Conservation (phyloP, 2,797 vertebrate genomes). For the Gymnocypris eckloni region DNA sequence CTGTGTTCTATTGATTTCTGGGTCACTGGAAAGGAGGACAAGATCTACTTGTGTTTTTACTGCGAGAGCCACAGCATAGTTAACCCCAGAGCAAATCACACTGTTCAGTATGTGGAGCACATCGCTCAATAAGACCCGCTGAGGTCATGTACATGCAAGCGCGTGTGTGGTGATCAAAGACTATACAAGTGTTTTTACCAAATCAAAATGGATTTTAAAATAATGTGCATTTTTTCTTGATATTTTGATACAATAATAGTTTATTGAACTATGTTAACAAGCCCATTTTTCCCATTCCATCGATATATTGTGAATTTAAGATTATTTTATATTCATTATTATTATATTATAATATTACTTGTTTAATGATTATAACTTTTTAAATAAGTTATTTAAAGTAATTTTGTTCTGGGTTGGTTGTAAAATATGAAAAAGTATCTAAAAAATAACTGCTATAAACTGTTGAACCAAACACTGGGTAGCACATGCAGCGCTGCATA, state of each 20-base stretch:
- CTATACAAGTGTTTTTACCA: background rate
- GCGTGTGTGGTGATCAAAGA: background rate
- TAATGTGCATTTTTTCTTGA: background rate
- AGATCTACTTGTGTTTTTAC: conserved; percentile 55
- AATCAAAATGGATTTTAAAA: conserved; percentile 7
- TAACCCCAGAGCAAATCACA: conserved; percentile 50
- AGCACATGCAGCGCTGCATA: background rate
- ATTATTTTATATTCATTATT: background rate
- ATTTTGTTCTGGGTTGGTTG: background rate
- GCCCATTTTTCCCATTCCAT: background rate
- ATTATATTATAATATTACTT: background rate
- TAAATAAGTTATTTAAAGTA: background rate
- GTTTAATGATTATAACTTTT: background rate
- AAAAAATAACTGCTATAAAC: background rate
- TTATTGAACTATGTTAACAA: background rate
- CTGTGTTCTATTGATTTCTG: conserved; percentile 57
- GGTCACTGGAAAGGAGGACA: conserved; percentile 52
- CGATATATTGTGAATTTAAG: background rate
- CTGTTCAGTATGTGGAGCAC: conserved; percentile 9
- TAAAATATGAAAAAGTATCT: background rate
- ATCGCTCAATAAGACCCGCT: conserved; percentile 17
- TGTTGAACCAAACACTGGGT: background rate
- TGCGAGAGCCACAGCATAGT: conserved; percentile 35
- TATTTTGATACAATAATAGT: background rate
- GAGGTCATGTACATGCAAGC: background rate